These are phyloP conservation scores for Colius striatus DNA, from an alignment of 2,113 vertebrate species.

Conservation along the genomic window DNA sequence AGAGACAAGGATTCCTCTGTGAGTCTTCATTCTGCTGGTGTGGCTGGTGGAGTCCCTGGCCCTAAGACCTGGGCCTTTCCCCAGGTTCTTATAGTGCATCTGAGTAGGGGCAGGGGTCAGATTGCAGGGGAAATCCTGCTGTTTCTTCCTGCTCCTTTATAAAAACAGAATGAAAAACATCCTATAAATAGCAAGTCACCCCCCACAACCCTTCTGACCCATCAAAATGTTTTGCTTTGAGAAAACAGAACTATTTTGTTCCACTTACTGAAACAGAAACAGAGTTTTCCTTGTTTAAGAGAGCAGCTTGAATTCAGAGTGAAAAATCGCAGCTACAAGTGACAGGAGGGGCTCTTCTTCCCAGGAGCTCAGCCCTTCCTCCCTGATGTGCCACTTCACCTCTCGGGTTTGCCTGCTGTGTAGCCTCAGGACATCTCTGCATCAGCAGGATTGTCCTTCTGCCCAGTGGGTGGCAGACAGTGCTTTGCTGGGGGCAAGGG, in stretches of 20 bases:
- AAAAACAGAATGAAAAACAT: background rate
- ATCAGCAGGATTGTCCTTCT: background rate
- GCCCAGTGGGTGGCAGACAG: background rate
- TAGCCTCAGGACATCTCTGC: background rate
- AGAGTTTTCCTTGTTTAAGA: background rate
- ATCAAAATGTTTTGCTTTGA: background rate
- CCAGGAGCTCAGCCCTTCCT: background rate
- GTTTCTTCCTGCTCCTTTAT: background rate
- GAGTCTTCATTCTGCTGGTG: background rate
- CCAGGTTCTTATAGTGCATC: background rate
- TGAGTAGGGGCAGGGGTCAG: background rate
- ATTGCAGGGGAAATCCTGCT: background rate
- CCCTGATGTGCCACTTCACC: background rate
- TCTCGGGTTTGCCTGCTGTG: accelerated
- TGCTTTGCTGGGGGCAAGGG: background rate
- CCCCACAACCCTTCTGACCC: background rate
- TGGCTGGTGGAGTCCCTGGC: background rate
- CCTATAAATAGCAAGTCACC: background rate
- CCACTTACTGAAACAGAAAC: background rate
- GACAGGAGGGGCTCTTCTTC: background rate
- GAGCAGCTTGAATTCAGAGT: background rate
- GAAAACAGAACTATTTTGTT: background rate
- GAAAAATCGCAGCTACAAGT: background rate
- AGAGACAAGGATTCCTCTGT: background rate
- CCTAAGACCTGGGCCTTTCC: background rate